Evolutionary conservation across 1,140 invertebrate genomes (phyloP), one percentile per base, ranked within the genome.

Genomic region (Chironomus striatipennis): DNA sequence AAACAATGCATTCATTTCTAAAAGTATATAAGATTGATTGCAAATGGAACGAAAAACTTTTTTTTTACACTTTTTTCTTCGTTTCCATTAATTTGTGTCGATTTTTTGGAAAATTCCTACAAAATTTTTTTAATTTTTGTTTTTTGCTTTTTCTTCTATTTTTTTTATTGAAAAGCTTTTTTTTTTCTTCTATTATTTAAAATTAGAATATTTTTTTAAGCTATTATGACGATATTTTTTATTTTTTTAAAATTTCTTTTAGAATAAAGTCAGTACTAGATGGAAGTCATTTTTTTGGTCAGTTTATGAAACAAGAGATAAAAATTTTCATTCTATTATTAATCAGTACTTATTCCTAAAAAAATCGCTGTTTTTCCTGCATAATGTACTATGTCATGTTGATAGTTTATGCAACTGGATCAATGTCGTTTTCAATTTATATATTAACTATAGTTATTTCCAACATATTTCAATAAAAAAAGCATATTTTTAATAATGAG

Each of bases 401-500:
- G n/a, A 57, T 12, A n/a, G 12, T 57, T 12, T 12, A n/a, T 57
- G 47, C 47, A 57, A 57, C 12, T 57, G 47, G 47, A 57, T 57
- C 47, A 57, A 57, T 57, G 47, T 57, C 47, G 47, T 57, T 57
- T 57, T n/a, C 24, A 34, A 34, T 15, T n/a, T n/a, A n/a, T 57
- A 15, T 15, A 57, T 57, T 57, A 57, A 47, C 15, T 10, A 57
- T 57, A 57, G 12, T 15, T 57, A 15, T n/a, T n/a, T 57, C n/a
- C 24, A 34, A 34, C 24, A 34, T 34, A 34, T 34, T n/a, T 57
- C n/a, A 47, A 47, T 43, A 47, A 57, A 57, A 57, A 12, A 57
- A 57, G n/a, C 12, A 57, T 57, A 57, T 57, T 57, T 57, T 57
- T 57, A 57, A 57, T 57, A 57, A n/a, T 57, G 47, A 57, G n/a